Percentiles rank a stretch among this genome's conserved stretches.
Evolutionary conservation across 2,797 vertebrate genomes (phyloP).

Genomic region (Bradypodion ventrale): DNA sequence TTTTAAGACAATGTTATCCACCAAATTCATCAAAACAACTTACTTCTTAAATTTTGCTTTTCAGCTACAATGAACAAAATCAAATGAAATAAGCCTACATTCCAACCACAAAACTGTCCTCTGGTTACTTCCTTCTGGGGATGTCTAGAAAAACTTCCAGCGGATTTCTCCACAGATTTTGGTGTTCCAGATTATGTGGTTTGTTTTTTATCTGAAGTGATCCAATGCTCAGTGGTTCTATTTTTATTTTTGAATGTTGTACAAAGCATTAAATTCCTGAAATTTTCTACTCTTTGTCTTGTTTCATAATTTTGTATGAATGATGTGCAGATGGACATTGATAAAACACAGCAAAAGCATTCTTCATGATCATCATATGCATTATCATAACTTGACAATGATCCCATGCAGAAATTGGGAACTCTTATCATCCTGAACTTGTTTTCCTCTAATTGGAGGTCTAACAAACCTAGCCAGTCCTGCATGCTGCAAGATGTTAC

Average conservation of each 20-base stretch:
- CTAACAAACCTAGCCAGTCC: background rate
- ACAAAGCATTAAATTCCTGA: too few species aligned
- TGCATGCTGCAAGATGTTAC: too few species aligned
- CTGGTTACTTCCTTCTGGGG: background rate
- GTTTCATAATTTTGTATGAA: too few species aligned
- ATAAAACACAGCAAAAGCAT: too few species aligned
- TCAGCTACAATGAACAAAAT: background rate
- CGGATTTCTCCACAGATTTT: background rate
- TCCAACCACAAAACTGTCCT: too few species aligned
- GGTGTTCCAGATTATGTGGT: background rate
- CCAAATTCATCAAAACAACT: background rate
- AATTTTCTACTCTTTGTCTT: too few species aligned
- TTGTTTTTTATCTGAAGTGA: background rate
- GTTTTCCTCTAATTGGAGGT: background rate
- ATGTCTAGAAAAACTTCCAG: background rate
- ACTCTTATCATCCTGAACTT: background rate
- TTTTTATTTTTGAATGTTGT: too few species aligned
- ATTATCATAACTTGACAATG: too few species aligned
- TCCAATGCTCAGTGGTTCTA: background rate
- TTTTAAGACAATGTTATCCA: background rate
- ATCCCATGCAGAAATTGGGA: background rate
- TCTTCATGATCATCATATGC: too few species aligned
- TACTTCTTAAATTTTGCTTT: background rate
- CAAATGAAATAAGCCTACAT: background rate
- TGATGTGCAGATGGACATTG: too few species aligned